Evolutionary conservation across 2,797 vertebrate genomes (phyloP).

Genomic region (Gymnothorax javanicus): DNA sequence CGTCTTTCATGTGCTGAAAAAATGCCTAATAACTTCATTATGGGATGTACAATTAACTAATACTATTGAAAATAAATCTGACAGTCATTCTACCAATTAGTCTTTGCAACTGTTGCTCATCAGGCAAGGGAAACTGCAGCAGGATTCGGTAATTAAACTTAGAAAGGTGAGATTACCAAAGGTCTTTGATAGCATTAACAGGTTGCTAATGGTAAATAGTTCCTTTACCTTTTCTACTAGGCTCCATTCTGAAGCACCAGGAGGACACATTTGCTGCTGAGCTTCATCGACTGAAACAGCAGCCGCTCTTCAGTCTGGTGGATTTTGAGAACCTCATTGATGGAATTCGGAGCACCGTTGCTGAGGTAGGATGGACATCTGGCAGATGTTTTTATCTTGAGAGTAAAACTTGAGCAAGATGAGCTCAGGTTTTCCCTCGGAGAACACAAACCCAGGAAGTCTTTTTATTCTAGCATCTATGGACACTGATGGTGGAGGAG

Average conservation of each 20-base stretch:
- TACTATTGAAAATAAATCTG: no score
- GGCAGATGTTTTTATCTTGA: not conserved
- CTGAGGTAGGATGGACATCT: constrained; percentile 77
- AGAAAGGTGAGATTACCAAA: no score
- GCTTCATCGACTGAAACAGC: constrained; percentile 92
- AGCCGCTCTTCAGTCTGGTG: constrained; percentile 89
- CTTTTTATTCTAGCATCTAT: constrained; percentile 82
- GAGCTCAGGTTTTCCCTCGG: not conserved
- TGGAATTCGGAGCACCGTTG: constrained; percentile 90
- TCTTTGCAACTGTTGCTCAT: no score
- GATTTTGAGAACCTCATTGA: constrained; percentile 96
- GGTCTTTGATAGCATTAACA: no score
- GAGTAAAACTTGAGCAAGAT: not conserved
- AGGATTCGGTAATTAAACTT: no score
- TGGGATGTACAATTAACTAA: no score
- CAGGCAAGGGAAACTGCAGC: no score
- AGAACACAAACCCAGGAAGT: not conserved
- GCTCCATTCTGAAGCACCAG: constrained; percentile 94
- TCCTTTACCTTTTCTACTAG: constrained; percentile 59
- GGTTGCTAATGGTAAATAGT: no score
- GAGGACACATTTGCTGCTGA: constrained; percentile 92
- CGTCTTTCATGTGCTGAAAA: no score
- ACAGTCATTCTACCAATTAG: no score
- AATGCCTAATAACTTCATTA: no score
- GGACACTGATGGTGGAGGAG: constrained; percentile 98